Evolutionary conservation across 2,888 invertebrate genomes (phyloP).

Genomic region (Drosophila anceps): DNA sequence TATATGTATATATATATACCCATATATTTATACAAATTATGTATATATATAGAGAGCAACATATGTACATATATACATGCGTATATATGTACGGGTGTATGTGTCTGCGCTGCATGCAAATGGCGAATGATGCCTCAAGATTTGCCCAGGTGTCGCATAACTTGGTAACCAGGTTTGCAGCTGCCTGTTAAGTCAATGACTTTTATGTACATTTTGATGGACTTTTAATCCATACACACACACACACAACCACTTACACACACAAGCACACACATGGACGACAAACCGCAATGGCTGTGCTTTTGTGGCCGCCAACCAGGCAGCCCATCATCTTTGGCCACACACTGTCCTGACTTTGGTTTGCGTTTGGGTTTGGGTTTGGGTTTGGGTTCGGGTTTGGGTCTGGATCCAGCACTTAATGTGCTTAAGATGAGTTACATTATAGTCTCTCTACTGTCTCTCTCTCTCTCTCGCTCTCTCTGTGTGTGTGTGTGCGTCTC

Average conservation of each 20-base stretch:
- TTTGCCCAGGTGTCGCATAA: slow-evolving; percentile 62
- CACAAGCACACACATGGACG: not conserved
- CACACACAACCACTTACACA: slow-evolving; percentile 24
- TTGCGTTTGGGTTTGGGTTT: not conserved
- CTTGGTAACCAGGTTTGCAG: slow-evolving; percentile 36
- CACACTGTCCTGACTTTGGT: slow-evolving; percentile 26
- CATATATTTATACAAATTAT: not conserved
- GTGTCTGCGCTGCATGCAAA: slow-evolving; percentile 49
- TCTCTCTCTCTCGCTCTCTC: not conserved
- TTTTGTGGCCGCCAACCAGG: slow-evolving; percentile 52
- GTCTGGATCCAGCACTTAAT: slow-evolving; percentile 61
- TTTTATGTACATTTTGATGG: slow-evolving; percentile 82
- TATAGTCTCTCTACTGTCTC: slow-evolving; percentile 42
- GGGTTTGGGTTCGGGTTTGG: not conserved
- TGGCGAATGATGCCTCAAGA: slow-evolving; percentile 64
- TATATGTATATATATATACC: not conserved
- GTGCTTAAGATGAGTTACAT: slow-evolving; percentile 81
- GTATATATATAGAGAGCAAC: slow-evolving; percentile 4
- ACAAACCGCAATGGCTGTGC: slow-evolving; percentile 49
- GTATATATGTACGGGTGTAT: not conserved
- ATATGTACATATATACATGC: not conserved
- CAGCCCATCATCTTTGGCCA: slow-evolving; percentile 33
- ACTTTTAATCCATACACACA: slow-evolving; percentile 75
- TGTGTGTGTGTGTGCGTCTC: not conserved
- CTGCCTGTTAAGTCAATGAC: slow-evolving; percentile 69